Evolutionary conservation across 2,888 invertebrate species (phyloP), one percentile per base, ranked within the genome.

Genomic region (Euzetes globulus): DNA sequence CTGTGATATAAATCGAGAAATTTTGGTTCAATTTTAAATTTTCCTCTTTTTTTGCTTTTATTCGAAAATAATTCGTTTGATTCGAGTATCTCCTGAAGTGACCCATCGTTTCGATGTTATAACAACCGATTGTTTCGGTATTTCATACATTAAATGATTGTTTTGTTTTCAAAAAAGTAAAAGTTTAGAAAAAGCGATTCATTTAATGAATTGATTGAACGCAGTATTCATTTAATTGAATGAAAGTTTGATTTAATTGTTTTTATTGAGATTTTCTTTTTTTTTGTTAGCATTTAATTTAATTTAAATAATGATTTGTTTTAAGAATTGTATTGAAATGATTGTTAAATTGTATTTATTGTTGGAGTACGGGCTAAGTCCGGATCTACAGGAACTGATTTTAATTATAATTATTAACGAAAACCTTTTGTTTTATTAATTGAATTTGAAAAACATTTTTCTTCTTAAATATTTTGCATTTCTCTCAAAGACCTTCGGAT

Each of bases 201-300:
- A 19, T 50, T 50, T 55, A 55, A 55, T 55, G 22, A 25, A 25
- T n/a, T 41, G 37, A 65, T 41, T 29, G 29, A 37, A 63, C 17
- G 65, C 65, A 65, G 65, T 65, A 37, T 65, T 65, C 27, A 17
- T n/a, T n/a, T 19, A 9, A 55, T 19, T 22, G 22, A 63, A 60
- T 17, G 22, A 60, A 60, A 13, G 4, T 22, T 60, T 17, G 22
- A 22, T 7, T 58, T 58, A 22, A 60, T 60, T 27, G 33, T 27
- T 27, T 1, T 33, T 29, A 60, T 60, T 60, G 60, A n/a, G n/a
- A n/a, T n/a, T 22, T 65, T 65, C 33, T 41, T 25, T 25, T 58
- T 4, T 55, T 25, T 25, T 25, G 9, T 58, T 58, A 58, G n/a
- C n/a, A n/a, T n/a, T 5, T 50, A 19, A 50, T 19, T 19, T 58